Evolutionary conservation across 1,140 invertebrate genomes (phyloP).

Genomic region (Linepithema humile): DNA sequence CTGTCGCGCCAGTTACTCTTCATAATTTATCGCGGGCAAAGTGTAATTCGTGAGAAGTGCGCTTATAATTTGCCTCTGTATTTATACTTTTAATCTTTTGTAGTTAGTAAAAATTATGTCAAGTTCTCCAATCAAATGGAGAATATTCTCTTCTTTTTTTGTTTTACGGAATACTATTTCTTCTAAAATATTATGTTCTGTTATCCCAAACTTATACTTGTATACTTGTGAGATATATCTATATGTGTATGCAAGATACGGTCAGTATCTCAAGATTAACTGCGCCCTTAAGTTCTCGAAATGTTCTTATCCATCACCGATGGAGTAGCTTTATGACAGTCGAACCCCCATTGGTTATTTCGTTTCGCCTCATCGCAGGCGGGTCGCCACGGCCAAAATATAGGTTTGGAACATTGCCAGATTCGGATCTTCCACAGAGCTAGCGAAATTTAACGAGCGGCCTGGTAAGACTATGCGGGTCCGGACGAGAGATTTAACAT

Average conservation of each 20-base stretch:
- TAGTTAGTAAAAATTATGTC: neutral
- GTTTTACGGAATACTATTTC: neutral
- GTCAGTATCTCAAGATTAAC: too few relatives aligned
- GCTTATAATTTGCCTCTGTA: neutral
- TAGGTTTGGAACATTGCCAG: constrained; percentile 69
- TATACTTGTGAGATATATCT: too few relatives aligned
- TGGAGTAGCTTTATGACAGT: constrained; percentile 14
- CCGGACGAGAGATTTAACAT: constrained; percentile 52
- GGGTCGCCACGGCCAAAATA: constrained; percentile 55
- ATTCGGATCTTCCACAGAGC: constrained; percentile 61
- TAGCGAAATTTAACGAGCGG: constrained; percentile 72
- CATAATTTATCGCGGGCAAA: constrained; percentile 32
- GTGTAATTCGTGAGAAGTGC: constrained; percentile 10
- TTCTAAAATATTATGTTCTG: too few relatives aligned
- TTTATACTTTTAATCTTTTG: neutral
- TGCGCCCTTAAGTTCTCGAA: neutral
- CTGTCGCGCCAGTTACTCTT: neutral
- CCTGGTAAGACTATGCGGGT: constrained; percentile 52
- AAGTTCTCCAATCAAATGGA: neutral
- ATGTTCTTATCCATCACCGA: neutral
- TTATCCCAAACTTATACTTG: too few relatives aligned
- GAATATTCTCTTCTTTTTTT: too few relatives aligned
- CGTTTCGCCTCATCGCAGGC: constrained; percentile 66
- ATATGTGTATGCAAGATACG: too few relatives aligned
- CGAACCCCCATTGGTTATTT: constrained; percentile 47